These are phyloP conservation scores for Macropis europaea DNA, from an alignment of 2,888 invertebrate genomes.

Conservation along the genomic window DNA sequence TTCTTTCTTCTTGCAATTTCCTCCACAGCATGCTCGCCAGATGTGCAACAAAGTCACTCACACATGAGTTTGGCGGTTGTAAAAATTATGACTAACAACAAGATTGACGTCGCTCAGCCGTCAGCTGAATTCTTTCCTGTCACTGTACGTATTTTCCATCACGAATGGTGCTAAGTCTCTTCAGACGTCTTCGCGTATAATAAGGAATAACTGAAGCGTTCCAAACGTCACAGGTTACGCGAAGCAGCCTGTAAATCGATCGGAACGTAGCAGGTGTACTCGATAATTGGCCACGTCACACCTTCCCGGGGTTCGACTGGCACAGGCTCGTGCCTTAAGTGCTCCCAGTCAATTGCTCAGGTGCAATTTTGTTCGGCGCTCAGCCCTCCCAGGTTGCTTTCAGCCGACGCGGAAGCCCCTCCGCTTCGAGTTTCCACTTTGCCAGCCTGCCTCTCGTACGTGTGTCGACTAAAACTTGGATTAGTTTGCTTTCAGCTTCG, in stretches of 20 bases:
- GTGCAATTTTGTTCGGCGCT: constrained; percentile 60
- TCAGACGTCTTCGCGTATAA: no score
- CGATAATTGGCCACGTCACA: constrained; percentile 61
- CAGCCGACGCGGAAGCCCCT: constrained; percentile 13
- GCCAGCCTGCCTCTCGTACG: constrained; percentile 39
- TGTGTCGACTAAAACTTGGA: constrained; percentile 66
- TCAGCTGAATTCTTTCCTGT: no score
- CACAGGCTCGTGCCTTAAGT: constrained; percentile 42
- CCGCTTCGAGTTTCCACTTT: constrained; percentile 57
- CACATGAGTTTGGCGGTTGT: no score
- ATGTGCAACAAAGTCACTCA: no score
- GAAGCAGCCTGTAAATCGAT: constrained; percentile 41
- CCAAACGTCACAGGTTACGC: no score
- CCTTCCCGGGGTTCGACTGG: constrained; percentile 47
- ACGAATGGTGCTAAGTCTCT: no score
- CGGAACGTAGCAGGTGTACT: constrained; percentile 55
- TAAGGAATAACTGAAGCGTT: no score
- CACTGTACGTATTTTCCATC: no score
- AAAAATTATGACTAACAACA: no score
- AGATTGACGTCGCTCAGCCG: no score
- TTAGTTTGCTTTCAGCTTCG: constrained; percentile 66
- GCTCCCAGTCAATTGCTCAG: constrained; percentile 61
- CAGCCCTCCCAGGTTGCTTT: constrained; percentile 29
- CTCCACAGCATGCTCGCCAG: no score
- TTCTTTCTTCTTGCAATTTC: no score